Evolutionary conservation across 2,888 invertebrate genomes (phyloP), one percentile per base, ranked within the genome.

Genomic region (Noctua comes): DNA sequence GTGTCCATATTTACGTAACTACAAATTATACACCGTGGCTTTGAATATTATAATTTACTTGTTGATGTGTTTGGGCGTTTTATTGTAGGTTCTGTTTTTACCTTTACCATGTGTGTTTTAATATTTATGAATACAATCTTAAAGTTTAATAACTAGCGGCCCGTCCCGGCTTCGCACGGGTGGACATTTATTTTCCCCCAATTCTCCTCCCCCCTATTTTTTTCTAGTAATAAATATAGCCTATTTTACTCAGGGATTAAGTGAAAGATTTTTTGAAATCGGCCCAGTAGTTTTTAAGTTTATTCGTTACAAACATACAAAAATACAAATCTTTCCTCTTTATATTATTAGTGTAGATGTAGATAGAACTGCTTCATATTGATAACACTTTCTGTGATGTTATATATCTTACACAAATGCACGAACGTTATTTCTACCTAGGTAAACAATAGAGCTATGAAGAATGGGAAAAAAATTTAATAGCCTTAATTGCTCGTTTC

Each of bases 31-130:
- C 64, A 48, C 40, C n/a, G 7, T 64, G 21, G 46, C 16, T 48
- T 57, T 57, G 11, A 68, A 80, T 81, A 66, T 84, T 70, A 70
- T 13, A 80, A 59, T 66, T 65, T 11, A 85, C 85, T 81, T 69
- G 85, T 81, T 73, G 73, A 72, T 57, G 70, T 81, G 46, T 62
- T 59, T 18, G 46, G 68, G 59, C 27, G 24, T 69, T 57, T 84
- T n/a, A 64, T 27, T 18, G n/a, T 16, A 48, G 21, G 18, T 43
- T 43, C 2, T 31, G 64, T 48, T 83, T 62, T 48, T 40, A 16
- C n/a, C 31, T 69, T 54, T n/a, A 16, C 0, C 8, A 1, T 40
- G n/a, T 24, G 13, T n/a, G 62, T n/a, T 62, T 79, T 27, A 24
- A 57, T 62, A n/a, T 69, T 18, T 36, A 18, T 71, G 2, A 46